These are phyloP conservation scores for Ephestia elutella DNA, from an alignment of 1,140 invertebrate genomes.

Conservation along the genomic window DNA sequence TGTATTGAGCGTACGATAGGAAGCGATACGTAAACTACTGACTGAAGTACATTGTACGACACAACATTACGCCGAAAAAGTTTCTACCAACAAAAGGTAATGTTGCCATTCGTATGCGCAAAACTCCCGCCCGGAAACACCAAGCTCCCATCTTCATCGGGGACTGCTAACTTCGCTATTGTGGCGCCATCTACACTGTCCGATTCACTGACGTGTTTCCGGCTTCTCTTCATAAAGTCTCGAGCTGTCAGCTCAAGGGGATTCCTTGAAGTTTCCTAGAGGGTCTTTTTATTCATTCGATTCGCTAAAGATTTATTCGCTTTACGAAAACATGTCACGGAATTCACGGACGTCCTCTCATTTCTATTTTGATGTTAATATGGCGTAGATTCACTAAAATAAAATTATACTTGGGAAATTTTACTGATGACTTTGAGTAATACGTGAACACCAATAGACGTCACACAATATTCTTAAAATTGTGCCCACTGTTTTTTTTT, in stretches of 20 bases:
- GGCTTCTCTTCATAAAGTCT: constrained; percentile 69
- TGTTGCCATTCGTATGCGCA: constrained; percentile 71
- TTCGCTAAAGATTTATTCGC: constrained; percentile 54
- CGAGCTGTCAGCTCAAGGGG: constrained; percentile 59
- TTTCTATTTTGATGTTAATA: not conserved
- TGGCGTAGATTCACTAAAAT: not conserved
- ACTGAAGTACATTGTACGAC: constrained; percentile 49
- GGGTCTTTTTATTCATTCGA: constrained; percentile 62
- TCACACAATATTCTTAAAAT: not conserved
- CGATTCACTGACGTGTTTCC: constrained; percentile 64
- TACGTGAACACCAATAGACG: not conserved
- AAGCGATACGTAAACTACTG: constrained; percentile 47
- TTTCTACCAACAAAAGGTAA: constrained; percentile 71
- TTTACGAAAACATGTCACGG: constrained; percentile 19
- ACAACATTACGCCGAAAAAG: constrained; percentile 61
- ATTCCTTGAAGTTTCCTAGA: constrained; percentile 60
- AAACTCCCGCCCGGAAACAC: constrained; percentile 56
- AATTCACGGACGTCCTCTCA: not conserved
- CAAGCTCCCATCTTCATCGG: constrained; percentile 39
- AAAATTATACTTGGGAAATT: not conserved
- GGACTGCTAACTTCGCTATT: constrained; percentile 53
- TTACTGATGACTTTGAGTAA: not conserved
- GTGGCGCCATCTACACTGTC: constrained; percentile 70
- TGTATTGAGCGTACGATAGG: constrained; percentile 47
- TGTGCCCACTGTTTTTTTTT: not conserved